Percentiles rank a stretch among this genome's conserved stretches.
phyloP scores from a whole-genome alignment of 2,113 vertebrate species.

The Notarius quadriscutis region DNA sequence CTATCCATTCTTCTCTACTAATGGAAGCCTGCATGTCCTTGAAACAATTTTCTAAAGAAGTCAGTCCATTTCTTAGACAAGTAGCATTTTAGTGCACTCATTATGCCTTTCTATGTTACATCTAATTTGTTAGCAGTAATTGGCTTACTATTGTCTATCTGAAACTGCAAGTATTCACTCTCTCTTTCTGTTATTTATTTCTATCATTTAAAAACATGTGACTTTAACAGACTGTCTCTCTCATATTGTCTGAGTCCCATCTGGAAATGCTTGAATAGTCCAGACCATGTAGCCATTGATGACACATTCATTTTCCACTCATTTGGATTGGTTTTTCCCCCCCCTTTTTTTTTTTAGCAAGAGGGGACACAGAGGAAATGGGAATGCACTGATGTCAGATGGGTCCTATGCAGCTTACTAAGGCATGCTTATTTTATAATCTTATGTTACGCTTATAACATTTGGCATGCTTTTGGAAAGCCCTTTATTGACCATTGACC shows the following conservation, averaged over 20 bases:
- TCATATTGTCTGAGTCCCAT: slow-evolving; percentile 51
- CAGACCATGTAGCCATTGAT: slow-evolving; percentile 53
- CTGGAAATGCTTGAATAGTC: slow-evolving; percentile 55
- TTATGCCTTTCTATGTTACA: slow-evolving; percentile 43
- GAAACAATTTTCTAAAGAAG: slow-evolving; percentile 50
- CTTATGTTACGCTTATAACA: not conserved
- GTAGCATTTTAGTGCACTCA: slow-evolving; percentile 57
- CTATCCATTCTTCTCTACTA: slow-evolving; percentile 46
- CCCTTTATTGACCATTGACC: slow-evolving; percentile 50
- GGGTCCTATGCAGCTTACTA: slow-evolving; percentile 39
- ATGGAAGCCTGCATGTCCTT: slow-evolving; percentile 58
- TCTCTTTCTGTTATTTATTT: slow-evolving; percentile 47
- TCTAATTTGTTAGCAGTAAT: slow-evolving; percentile 51
- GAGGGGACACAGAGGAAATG: slow-evolving; percentile 34
- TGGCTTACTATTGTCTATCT: slow-evolving; percentile 45
- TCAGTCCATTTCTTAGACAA: slow-evolving; percentile 53
- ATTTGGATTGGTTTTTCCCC: slow-evolving; percentile 51
- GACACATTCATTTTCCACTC: slow-evolving; percentile 50
- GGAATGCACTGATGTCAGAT: slow-evolving; percentile 54
- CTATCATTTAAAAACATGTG: slow-evolving; percentile 29
- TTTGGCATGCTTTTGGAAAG: slow-evolving; percentile 55
- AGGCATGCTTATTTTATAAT: slow-evolving; percentile 42
- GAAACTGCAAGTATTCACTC: slow-evolving; percentile 50
- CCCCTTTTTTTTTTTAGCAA: not conserved
- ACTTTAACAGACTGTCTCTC: slow-evolving; percentile 37